These are phyloP conservation scores for Rhipidura dahli DNA, from an alignment of 2,113 vertebrate species.

Conservation along the genomic window DNA sequence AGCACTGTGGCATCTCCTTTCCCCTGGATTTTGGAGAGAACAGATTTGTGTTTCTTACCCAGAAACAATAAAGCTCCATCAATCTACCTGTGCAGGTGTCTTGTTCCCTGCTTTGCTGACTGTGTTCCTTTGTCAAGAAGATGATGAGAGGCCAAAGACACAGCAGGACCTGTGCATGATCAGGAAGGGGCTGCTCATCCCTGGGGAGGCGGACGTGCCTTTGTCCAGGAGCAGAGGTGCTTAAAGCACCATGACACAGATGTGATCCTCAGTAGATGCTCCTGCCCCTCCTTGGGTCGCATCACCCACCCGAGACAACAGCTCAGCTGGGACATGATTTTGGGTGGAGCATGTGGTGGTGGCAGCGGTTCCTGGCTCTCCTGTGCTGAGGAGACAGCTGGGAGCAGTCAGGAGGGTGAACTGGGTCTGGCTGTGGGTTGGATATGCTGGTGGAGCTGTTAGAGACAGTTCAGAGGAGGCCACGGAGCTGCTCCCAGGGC, in stretches of 20 bases:
- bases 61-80: background rate
- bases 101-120: background rate
- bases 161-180: background rate
- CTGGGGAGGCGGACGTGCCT: rapidly evolving
- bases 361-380: background rate
- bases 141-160: background rate
- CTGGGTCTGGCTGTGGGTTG: background rate
- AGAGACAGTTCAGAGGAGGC: background rate
- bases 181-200: background rate
- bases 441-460: background rate
- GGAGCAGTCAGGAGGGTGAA: background rate
- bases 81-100: background rate
- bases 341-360: too few relatives aligned
- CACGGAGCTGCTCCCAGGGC: rapidly evolving
- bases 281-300: background rate
- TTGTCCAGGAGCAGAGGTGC: background rate
- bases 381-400: background rate
- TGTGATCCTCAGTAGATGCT: rapidly evolving
- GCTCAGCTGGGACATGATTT: rapidly evolving
- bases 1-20: background rate
- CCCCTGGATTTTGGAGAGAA: background rate
- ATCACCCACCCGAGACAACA: background rate
- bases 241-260: rapidly evolving
- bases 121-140: background rate
- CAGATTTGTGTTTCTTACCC: background rate